A percentile compares a stretch with the other conserved stretches of the same genome.
Evolutionary conservation across 2,797 vertebrate species (phyloP).

Genomic region (Diceros bicornis): DNA sequence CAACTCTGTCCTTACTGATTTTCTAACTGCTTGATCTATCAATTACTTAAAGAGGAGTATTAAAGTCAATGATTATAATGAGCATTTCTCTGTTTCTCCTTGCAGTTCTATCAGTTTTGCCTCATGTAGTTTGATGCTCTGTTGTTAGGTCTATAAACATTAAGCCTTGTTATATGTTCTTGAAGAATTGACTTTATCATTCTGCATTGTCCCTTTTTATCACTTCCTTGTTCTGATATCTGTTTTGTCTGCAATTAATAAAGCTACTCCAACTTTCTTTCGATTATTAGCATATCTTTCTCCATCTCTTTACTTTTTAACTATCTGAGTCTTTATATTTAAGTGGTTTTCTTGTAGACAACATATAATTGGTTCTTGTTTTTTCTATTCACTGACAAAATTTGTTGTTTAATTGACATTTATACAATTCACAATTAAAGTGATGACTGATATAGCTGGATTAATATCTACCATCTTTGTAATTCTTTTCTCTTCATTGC

Average conservation of each 20-base stretch:
- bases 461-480: not conserved
- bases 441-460: not conserved
- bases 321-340: not conserved
- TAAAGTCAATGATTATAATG: not conserved
- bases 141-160: not conserved
- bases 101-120: not conserved
- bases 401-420: not conserved
- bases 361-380: not conserved
- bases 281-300: not conserved
- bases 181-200: not conserved
- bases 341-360: not conserved
- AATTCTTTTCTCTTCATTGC: not conserved
- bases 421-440: not conserved
- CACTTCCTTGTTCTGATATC: not conserved
- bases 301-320: not conserved
- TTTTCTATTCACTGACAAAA: not conserved
- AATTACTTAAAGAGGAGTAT: not conserved
- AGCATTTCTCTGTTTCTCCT: not conserved
- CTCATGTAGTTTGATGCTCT: not conserved
- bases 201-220: not conserved
- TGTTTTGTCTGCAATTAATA: not conserved
- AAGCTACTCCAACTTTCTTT: not conserved
- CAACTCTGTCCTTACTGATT: not conserved
- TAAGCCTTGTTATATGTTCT: not conserved
- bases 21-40: not conserved